These are phyloP conservation scores for Sebastes diaconus DNA, from an alignment of 2,797 vertebrate genomes.

Conservation along the genomic window DNA sequence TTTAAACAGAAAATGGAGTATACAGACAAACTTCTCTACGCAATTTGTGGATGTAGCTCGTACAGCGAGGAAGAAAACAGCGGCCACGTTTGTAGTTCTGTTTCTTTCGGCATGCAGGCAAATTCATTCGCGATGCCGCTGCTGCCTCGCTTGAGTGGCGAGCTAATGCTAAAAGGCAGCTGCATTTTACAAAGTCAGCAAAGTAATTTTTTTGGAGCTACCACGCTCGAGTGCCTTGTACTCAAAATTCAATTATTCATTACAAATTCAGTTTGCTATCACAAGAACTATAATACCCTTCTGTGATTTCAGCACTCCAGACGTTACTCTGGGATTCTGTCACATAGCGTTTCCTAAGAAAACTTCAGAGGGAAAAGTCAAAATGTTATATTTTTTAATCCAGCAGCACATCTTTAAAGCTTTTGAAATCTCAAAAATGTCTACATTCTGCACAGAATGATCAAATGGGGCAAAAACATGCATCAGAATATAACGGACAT, in stretches of 20 bases:
- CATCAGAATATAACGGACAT: not conserved
- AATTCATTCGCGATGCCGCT: not conserved
- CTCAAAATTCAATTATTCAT: not conserved
- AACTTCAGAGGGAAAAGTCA: not conserved
- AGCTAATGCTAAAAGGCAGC: not conserved
- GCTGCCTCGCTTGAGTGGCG: not conserved
- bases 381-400: not conserved
- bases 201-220: not conserved
- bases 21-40: accelerated
- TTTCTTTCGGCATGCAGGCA: not conserved
- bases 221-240: not conserved
- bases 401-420: not conserved
- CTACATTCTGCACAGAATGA: not conserved
- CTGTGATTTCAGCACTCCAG: not conserved
- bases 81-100: not conserved
- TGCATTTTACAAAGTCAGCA: not conserved
- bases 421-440: not conserved
- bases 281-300: not conserved
- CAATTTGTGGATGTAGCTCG: not conserved
- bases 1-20: not conserved
- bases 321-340: not conserved
- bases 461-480: not conserved
- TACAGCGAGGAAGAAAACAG: not conserved
- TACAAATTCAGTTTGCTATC: not conserved
- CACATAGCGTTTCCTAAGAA: not conserved